Conservation (phyloP, 2,888 invertebrate species). For the Oeneis ivallda region DNA sequence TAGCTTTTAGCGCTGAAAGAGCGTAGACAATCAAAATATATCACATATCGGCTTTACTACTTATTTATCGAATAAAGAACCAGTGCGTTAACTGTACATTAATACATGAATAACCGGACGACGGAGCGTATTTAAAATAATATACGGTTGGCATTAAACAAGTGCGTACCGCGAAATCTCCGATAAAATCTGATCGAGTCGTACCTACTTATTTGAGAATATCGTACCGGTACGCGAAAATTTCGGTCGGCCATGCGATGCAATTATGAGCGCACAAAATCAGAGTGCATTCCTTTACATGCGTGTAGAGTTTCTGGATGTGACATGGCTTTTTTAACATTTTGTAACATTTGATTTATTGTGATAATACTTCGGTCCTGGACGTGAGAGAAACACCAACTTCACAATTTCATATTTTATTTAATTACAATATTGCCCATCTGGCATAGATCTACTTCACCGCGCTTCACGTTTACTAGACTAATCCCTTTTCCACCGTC, state of each 20-base stretch:
- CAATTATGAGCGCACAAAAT: constrained; percentile 68
- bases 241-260: constrained; percentile 63
- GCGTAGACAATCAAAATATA: no score
- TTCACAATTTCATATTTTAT: no score
- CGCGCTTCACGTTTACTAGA: no score
- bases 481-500: no score
- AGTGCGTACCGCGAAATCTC: constrained; percentile 37
- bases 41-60: no score
- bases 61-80: constrained; percentile 28
- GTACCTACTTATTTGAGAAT: constrained; percentile 62
- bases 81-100: constrained; percentile 32
- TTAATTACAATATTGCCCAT: no score
- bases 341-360: not conserved
- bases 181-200: constrained; percentile 52
- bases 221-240: constrained; percentile 58
- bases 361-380: no score
- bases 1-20: no score
- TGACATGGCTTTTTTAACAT: constrained; percentile 22
- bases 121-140: constrained; percentile 40
- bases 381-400: no score
- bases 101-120: constrained; percentile 34
- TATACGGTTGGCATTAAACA: constrained; percentile 36
- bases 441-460: no score
- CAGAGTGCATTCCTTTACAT: constrained; percentile 50
- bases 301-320: constrained; percentile 47